Base-by-base conservation (phyloP, 2,888 invertebrate genomes). In the Argynnis bischoffii region DNA sequence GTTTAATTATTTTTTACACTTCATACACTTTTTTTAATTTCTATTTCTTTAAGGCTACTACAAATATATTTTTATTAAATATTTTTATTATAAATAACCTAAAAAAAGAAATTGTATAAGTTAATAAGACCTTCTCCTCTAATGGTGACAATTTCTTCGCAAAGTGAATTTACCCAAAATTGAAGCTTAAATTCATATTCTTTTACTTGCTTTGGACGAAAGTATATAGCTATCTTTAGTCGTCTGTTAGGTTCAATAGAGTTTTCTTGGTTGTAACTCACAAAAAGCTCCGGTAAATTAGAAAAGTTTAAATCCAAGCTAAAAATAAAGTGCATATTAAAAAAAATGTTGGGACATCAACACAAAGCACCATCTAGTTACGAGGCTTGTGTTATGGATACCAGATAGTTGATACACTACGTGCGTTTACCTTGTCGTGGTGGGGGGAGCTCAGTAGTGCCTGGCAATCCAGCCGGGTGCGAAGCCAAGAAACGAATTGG, bases 111-210 rank as follows among this genome's bases (percentile, higher is more conserved):
- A 51, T 3, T 0, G n/a, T 51, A 16, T 51, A 16, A 51, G 8
- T 51, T 6, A 1, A n/a, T 11, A n/a, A 51, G 15, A 90, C 94
- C 95, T 90, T 94, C 94, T 67, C 95, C 95, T 74, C 76, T 88
- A 53, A 95, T 83, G 26, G 79, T 86, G 18, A 95, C 64, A 55
- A 86, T 86, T 76, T 89, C 89, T 77, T 93, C 91, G 72, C 90
- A 89, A 31, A 92, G 80, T 6, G 93, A 93, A 77, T 95, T 94
- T 0, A 94, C 86, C 77, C 87, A 88, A 79, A 95, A 94, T 57
- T 86, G 81, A 21, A 95, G 71, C 55, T 85, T 89, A 55, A 94
- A 92, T 68, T 88, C 86, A 73, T 95, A 95, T 64, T 84, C 80
- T 59, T 84, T 86, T 8, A 90, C 86, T 77, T 92, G 88, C 67